Conservation (phyloP, 2,888 invertebrate genomes). For the Melipona beecheii region DNA sequence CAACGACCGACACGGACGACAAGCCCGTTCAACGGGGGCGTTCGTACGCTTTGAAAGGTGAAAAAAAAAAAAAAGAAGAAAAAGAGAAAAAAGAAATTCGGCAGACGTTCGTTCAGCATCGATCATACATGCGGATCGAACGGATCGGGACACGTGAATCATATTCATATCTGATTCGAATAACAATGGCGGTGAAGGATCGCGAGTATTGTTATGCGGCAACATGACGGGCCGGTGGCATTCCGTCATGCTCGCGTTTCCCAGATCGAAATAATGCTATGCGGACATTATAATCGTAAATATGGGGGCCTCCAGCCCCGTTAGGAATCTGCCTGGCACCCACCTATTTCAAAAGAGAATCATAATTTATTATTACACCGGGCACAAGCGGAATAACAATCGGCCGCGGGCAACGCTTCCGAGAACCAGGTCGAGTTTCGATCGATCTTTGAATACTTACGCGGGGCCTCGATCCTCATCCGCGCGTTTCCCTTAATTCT, state of each 20-base stretch:
- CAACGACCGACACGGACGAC: neutral
- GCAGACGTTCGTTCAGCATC: slow-evolving; percentile 18
- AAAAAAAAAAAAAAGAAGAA: neutral
- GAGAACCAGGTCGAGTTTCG: slow-evolving; percentile 68
- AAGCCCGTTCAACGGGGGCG: neutral
- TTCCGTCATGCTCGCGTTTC: slow-evolving; percentile 83
- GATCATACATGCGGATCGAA: slow-evolving; percentile 17
- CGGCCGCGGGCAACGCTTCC: slow-evolving; percentile 52
- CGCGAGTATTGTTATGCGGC: slow-evolving; percentile 73
- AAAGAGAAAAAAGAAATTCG: neutral
- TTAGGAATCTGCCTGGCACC: slow-evolving; percentile 79
- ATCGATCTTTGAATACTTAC: slow-evolving; percentile 72
- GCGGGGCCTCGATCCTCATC: slow-evolving; percentile 51
- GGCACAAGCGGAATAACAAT: slow-evolving; percentile 75
- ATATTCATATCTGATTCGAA: slow-evolving; percentile 80
- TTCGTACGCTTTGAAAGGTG: neutral
- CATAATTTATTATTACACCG: slow-evolving; percentile 80
- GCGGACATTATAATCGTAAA: slow-evolving; percentile 83
- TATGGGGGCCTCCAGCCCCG: slow-evolving; percentile 78
- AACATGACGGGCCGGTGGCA: slow-evolving; percentile 76
- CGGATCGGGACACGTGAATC: slow-evolving; percentile 59
- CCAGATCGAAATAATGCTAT: slow-evolving; percentile 83
- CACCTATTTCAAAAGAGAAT: slow-evolving; percentile 77
- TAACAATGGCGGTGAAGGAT: slow-evolving; percentile 71
- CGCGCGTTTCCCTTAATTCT: slow-evolving; percentile 45